phyloP scores from a whole-genome alignment of 2,113 vertebrate genomes.

The Pedionomus torquatus region DNA sequence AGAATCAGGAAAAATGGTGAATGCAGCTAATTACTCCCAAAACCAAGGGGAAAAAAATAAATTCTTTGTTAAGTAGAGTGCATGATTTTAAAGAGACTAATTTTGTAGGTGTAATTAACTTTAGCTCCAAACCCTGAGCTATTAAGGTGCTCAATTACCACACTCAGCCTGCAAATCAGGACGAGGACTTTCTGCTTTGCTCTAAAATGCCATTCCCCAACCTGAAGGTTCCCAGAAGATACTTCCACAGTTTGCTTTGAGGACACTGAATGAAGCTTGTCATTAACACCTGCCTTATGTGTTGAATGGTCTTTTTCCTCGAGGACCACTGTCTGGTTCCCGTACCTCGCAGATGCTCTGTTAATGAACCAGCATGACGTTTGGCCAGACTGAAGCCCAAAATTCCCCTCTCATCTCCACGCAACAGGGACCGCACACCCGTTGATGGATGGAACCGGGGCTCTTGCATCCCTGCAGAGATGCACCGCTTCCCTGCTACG shows the following conservation, averaged over 20 bases:
- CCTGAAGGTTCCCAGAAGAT: not conserved
- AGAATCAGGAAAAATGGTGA: not conserved
- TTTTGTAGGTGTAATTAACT: not conserved
- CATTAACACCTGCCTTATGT: not conserved
- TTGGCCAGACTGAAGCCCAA: not conserved
- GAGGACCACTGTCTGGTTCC: not conserved
- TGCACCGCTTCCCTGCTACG: not conserved
- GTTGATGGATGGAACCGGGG: not conserved
- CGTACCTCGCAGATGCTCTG: not conserved
- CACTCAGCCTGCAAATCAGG: not conserved
- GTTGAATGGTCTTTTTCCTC: not conserved
- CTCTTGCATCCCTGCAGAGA: not conserved
- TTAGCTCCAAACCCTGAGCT: not conserved
- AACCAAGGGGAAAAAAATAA: not conserved
- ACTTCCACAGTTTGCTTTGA: not conserved
- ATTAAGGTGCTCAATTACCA: not conserved
- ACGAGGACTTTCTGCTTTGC: not conserved
- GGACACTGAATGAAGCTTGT: not conserved
- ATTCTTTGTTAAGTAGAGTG: not conserved
- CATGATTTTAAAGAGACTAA: not conserved
- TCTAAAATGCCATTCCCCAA: not conserved
- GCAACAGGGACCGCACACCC: accelerated
- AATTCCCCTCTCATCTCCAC: not conserved
- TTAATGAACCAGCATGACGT: not conserved
- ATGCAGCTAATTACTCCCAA: not conserved